phyloP scores from a whole-genome alignment of 2,113 vertebrate species.

The Sterrhoptilus dennistouni region DNA sequence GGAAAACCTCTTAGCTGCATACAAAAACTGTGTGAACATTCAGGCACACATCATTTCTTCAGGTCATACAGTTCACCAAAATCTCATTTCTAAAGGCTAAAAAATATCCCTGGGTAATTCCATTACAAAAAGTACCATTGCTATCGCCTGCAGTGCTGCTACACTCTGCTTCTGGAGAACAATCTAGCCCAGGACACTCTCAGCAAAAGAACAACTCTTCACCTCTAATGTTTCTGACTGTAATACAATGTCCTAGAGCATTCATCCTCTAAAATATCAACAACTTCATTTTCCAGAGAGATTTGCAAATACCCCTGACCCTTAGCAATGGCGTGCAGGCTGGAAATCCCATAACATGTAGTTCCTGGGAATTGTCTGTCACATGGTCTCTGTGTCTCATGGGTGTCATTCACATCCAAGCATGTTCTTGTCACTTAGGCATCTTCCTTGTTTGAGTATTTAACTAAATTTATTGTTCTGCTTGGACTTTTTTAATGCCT shows the following conservation, averaged over 20 bases:
- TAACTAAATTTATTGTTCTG: neutral
- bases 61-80: neutral
- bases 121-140: neutral
- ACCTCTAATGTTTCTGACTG: neutral
- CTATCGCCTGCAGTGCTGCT: neutral
- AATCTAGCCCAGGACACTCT: neutral
- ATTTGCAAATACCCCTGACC: neutral
- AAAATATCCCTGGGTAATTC: neutral
- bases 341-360: fast-evolving
- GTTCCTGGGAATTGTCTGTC: neutral
- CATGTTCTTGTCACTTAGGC: fast-evolving
- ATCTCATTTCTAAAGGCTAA: neutral
- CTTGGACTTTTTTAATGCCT: neutral
- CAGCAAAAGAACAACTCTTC: neutral
- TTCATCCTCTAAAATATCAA: neutral
- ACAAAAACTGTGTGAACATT: fast-evolving
- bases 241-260: neutral
- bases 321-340: neutral
- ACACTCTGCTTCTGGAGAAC: neutral
- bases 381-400: fast-evolving
- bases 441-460: neutral
- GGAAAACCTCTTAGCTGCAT: neutral
- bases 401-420: neutral
- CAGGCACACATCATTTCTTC: neutral
- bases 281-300: neutral